Evolutionary conservation across 2,797 vertebrate genomes (phyloP).

Genomic region (Cirrhinus mrigala): DNA sequence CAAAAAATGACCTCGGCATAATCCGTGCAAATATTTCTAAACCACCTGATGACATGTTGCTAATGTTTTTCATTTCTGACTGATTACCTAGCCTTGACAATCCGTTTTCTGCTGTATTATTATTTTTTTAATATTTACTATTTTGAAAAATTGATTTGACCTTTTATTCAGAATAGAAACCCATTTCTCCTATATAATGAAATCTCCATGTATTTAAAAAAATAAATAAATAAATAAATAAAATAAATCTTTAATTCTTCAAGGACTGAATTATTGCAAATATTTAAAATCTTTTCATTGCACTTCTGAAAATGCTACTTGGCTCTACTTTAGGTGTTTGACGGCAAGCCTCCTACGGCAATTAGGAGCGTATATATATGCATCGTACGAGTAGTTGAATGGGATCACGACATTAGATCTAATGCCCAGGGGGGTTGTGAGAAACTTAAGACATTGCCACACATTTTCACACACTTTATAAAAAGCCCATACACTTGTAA

Average conservation of each 20-base stretch:
- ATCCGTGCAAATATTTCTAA: neutral
- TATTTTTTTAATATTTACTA: neutral
- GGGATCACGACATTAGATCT: constrained; percentile 33
- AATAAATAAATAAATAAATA: too few species aligned
- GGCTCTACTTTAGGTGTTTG: neutral
- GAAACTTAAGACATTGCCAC: constrained; percentile 40
- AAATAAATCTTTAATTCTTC: too few species aligned
- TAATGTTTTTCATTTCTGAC: neutral
- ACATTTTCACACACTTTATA: constrained; percentile 52
- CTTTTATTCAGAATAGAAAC: neutral
- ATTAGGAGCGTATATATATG: constrained; percentile 16
- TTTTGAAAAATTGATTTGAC: neutral
- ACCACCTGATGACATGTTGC: neutral
- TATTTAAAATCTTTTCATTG: neutral
- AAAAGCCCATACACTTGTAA: constrained; percentile 24
- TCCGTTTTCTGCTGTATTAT: neutral
- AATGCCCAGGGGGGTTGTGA: constrained; percentile 41
- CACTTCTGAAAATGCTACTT: neutral
- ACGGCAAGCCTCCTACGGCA: neutral
- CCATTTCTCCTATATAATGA: neutral
- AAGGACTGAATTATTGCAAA: too few species aligned
- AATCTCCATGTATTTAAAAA: neutral
- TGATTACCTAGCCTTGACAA: neutral
- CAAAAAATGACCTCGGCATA: neutral
- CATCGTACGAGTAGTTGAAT: constrained; percentile 36